Conservation (phyloP, 2,888 invertebrate genomes). For the Loripinus fragilis region DNA sequence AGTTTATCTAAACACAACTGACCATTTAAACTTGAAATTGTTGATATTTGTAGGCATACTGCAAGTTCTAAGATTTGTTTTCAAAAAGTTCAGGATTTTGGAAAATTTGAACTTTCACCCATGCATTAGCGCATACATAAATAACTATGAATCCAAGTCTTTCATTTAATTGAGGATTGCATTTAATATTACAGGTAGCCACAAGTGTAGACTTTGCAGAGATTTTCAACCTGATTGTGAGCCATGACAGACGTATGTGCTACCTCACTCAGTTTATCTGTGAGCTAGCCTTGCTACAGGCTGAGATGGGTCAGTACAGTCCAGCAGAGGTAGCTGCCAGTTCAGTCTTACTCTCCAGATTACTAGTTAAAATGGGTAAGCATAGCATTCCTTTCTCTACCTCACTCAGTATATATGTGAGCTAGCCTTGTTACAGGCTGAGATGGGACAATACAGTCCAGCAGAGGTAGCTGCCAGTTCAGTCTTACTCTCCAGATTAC, state of each 20-base stretch:
- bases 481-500: conserved; percentile 76
- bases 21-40: too few species aligned
- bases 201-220: conserved; percentile 78
- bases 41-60: too few species aligned
- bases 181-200: conserved; percentile 61
- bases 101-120: too few species aligned
- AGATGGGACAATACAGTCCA: conserved; percentile 79
- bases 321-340: conserved; percentile 79
- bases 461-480: conserved; percentile 79
- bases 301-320: conserved; percentile 79
- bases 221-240: conserved; percentile 70
- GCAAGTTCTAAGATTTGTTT: too few species aligned
- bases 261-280: conserved; percentile 79
- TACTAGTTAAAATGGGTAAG: conserved; percentile 73
- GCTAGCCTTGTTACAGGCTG: conserved; percentile 79
- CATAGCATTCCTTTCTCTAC: too few species aligned
- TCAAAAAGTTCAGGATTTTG: too few species aligned
- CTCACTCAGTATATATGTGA: conserved; percentile 81
- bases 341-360: conserved; percentile 76
- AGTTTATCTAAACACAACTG: too few species aligned
- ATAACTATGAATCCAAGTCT: too few species aligned
- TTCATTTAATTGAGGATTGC: too few species aligned
- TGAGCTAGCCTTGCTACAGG: conserved; percentile 79
- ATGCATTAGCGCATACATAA: too few species aligned
- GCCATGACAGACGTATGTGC: conserved; percentile 61